phyloP scores from a whole-genome alignment of 92 coral and sea anemone species.

The Umimayanthus chanpuru region DNA sequence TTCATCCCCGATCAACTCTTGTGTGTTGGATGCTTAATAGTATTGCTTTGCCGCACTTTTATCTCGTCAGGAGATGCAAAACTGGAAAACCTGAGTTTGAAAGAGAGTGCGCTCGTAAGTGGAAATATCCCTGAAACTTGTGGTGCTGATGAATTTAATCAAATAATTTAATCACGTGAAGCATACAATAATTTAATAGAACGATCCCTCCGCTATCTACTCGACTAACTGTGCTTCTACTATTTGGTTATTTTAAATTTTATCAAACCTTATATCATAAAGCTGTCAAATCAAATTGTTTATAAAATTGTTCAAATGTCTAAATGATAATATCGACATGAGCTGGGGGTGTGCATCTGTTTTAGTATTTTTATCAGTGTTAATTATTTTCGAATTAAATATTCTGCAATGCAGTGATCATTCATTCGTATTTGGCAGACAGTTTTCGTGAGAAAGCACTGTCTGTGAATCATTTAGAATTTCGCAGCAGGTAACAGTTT shows the following conservation, averaged over 20 bases:
- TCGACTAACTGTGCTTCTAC: neutral
- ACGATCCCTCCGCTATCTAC: neutral
- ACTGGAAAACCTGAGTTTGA: constrained; percentile 87
- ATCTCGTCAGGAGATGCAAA: constrained; percentile 84
- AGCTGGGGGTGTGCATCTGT: neutral
- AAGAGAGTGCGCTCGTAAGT: constrained; percentile 96
- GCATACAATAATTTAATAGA: too few relatives aligned
- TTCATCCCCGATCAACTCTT: neutral
- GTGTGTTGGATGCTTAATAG: neutral
- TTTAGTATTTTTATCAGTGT: neutral
- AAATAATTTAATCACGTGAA: neutral
- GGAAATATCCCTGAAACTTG: neutral
- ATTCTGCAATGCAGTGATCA: too few relatives aligned
- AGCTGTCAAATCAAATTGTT: neutral
- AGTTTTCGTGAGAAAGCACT: neutral
- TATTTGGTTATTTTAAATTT: neutral
- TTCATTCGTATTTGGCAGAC: neutral
- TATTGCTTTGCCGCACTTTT: neutral
- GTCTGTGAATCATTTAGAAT: constrained; percentile 8
- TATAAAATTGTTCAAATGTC: neutral
- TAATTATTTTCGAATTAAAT: neutral
- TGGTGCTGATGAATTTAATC: neutral
- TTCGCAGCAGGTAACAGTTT: neutral
- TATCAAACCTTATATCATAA: neutral
- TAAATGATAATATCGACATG: neutral